Percentiles rank a stretch among this genome's conserved stretches.
phyloP scores from a whole-genome alignment of 2,888 invertebrate genomes.

The Peribatodes rhomboidaria region DNA sequence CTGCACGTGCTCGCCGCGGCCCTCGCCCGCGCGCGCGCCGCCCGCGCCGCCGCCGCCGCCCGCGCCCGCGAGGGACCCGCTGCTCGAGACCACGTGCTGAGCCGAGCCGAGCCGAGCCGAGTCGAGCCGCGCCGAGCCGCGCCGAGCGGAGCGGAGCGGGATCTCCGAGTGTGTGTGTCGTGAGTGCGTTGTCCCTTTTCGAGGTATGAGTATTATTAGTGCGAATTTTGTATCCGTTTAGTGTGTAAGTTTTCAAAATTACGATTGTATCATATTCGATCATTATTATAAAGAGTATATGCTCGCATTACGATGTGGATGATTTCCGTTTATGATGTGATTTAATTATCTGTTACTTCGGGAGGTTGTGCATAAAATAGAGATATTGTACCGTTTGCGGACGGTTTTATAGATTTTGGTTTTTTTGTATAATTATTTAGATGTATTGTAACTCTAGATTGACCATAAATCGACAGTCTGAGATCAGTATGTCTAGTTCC shows the following conservation, averaged over 20 bases:
- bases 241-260: conserved; percentile 81
- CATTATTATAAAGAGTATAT: conserved; percentile 56
- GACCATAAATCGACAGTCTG: conserved; percentile 37
- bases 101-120: conserved; percentile 55
- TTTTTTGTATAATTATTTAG: conserved; percentile 46
- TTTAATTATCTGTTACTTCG: conserved; percentile 68
- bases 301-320: conserved; percentile 65
- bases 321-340: conserved; percentile 67
- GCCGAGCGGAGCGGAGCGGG: conserved; percentile 53
- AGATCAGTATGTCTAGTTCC: conserved; percentile 63
- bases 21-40: conserved; percentile 59
- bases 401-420: conserved; percentile 43
- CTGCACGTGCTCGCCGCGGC: conserved; percentile 63
- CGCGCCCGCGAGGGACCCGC: conserved; percentile 62
- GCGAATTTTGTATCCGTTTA: conserved; percentile 83
- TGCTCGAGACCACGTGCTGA: conserved; percentile 81
- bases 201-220: conserved; percentile 82
- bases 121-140: conserved; percentile 63
- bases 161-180: conserved; percentile 11
- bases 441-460: conserved; percentile 37
- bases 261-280: conserved; percentile 78
- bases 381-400: conserved; percentile 53
- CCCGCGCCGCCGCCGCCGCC: conserved; percentile 48
- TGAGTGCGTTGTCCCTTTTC: conserved; percentile 46
- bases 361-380: conserved; percentile 73